A percentile compares a stretch with the other conserved stretches of the same genome.
Conservation (phyloP, 2,888 invertebrate species). For the Lepidonotus clava region DNA sequence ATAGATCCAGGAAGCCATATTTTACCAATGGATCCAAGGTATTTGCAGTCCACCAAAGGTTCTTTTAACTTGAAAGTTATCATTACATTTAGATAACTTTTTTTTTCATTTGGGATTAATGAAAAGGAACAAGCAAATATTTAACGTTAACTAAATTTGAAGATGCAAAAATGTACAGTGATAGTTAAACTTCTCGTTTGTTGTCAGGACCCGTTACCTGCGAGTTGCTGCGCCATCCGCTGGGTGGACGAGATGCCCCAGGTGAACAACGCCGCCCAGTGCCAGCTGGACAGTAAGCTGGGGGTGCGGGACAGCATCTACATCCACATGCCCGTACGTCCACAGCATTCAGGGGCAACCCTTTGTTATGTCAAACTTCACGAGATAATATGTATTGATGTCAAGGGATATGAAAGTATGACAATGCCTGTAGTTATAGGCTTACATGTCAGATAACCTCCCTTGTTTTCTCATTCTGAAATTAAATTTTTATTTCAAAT, state of each 20-base stretch:
- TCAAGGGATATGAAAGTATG: too few species aligned
- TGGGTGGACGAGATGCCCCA: neutral
- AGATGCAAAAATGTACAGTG: neutral
- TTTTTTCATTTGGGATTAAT: neutral
- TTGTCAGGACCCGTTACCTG: neutral
- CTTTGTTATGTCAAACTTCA: too few species aligned
- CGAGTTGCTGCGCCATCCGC: slow-evolving; percentile 21
- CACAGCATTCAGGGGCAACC: too few species aligned
- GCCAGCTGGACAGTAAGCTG: slow-evolving; percentile 26
- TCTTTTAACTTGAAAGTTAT: neutral
- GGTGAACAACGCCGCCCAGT: slow-evolving; percentile 10
- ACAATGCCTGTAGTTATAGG: too few species aligned
- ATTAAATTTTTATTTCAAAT: too few species aligned
- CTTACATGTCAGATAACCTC: too few species aligned
- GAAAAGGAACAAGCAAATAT: neutral
- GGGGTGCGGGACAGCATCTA: neutral
- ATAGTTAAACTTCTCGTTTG: neutral
- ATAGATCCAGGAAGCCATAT: neutral
- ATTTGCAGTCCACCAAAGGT: neutral
- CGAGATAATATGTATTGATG: too few species aligned
- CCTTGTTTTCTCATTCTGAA: too few species aligned
- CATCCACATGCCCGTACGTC: slow-evolving; percentile 36
- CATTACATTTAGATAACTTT: neutral
- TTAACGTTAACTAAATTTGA: neutral
- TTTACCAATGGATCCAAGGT: neutral